These are phyloP conservation scores for Macropis europaea DNA, from an alignment of 2,888 invertebrate species.

Conservation along the genomic window DNA sequence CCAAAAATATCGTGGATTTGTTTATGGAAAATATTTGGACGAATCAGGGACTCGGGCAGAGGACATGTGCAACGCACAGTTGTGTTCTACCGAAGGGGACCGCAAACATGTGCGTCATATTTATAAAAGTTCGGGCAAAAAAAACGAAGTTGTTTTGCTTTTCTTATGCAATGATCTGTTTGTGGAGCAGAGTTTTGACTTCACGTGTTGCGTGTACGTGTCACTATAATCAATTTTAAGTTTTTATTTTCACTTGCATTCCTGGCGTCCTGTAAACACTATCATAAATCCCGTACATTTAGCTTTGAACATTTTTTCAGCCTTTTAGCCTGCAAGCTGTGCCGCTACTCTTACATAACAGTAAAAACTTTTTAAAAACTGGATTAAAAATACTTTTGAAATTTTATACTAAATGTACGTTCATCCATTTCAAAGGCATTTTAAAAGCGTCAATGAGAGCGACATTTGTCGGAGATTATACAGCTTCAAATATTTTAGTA, in stretches of 20 bases:
- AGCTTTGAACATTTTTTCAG: not conserved
- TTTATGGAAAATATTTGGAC: conserved; percentile 1
- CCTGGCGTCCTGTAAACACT: not conserved
- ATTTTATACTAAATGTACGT: too few species aligned
- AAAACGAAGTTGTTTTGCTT: not conserved
- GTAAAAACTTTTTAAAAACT: too few species aligned
- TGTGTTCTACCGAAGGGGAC: not conserved
- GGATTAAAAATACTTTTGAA: too few species aligned
- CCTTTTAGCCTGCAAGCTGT: not conserved
- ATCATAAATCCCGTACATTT: not conserved
- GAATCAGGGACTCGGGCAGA: not conserved
- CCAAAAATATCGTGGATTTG: not conserved
- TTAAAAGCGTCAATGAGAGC: too few species aligned
- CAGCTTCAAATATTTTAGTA: too few species aligned
- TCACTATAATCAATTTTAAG: not conserved
- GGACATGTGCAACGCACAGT: too few species aligned
- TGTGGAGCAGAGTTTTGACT: not conserved
- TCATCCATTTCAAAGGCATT: too few species aligned
- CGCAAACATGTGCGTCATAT: not conserved
- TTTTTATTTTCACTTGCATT: not conserved
- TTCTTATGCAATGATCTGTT: not conserved
- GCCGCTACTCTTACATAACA: too few species aligned
- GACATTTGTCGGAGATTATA: too few species aligned
- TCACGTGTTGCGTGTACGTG: not conserved
- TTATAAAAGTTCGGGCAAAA: not conserved